Percentiles rank a stretch among this genome's conserved stretches.
Conservation (phyloP, 1,140 invertebrate genomes). For the Ladona fulva region DNA sequence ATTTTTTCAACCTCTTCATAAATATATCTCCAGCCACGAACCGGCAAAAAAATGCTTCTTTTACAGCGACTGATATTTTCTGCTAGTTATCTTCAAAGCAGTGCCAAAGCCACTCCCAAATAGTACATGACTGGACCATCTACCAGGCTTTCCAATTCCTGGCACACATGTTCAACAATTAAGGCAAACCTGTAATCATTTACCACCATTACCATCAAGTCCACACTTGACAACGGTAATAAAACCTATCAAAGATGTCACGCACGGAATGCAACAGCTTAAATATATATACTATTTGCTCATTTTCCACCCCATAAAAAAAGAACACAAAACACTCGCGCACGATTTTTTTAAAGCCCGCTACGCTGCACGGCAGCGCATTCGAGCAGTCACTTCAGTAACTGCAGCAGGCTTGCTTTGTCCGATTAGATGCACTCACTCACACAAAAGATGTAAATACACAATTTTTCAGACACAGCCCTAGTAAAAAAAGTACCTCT, state of each 20-base stretch:
- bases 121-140: too few species aligned
- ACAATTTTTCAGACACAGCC: background rate
- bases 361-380: slow-evolving; percentile 17
- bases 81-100: too few species aligned
- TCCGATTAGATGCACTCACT: background rate
- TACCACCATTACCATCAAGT: background rate
- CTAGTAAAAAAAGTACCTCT: background rate
- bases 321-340: slow-evolving; percentile 16
- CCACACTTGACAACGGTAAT: slow-evolving; percentile 16
- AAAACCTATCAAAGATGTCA: slow-evolving; percentile 14
- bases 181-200: background rate
- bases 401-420: too few species aligned
- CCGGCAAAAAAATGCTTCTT: too few species aligned
- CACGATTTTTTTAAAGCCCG: slow-evolving; percentile 15
- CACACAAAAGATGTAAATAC: background rate
- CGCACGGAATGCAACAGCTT: slow-evolving; percentile 15
- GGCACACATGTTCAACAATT: background rate
- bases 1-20: too few species aligned
- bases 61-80: too few species aligned
- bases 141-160: too few species aligned
- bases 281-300: slow-evolving; percentile 15
- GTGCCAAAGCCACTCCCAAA: too few species aligned
- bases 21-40: too few species aligned
- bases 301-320: slow-evolving; percentile 13
- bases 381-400: too few species aligned